Conservation (phyloP, 2,888 invertebrate genomes). For the Cancer borealis region DNA sequence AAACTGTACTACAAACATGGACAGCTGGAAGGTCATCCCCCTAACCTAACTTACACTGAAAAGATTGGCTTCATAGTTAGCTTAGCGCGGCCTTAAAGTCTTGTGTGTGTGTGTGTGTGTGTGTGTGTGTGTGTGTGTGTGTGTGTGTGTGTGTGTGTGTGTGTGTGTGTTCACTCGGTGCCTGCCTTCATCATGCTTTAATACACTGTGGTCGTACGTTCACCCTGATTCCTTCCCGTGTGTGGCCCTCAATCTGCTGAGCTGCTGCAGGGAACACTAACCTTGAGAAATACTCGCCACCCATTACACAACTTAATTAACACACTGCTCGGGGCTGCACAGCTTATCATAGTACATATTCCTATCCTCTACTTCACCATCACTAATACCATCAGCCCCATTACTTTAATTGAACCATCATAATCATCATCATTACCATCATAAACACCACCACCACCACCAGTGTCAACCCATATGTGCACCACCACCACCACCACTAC, state of each 20-base stretch:
- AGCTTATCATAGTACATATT: not conserved
- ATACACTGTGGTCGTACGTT: not conserved
- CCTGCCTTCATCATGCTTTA: not conserved
- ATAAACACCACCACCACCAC: not conserved
- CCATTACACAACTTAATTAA: not conserved
- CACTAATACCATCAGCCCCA: not conserved
- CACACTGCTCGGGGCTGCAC: not conserved
- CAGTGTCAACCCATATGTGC: no score
- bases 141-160: no score
- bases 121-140: no score
- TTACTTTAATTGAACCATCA: not conserved
- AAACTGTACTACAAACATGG: conserved; percentile 42
- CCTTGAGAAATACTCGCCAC: not conserved
- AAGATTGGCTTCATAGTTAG: not conserved
- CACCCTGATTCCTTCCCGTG: not conserved
- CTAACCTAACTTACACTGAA: not conserved
- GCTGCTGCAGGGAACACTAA: not conserved
- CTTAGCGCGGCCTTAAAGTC: not conserved
- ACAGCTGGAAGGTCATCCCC: not conserved
- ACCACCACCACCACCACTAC: not conserved
- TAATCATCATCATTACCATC: not conserved
- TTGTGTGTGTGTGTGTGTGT: no score
- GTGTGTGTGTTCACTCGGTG: not conserved
- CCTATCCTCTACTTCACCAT: not conserved
- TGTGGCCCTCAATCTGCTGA: not conserved